These are phyloP conservation scores for Lucilia cuprina DNA, from an alignment of 1,140 invertebrate species.

Conservation along the genomic window DNA sequence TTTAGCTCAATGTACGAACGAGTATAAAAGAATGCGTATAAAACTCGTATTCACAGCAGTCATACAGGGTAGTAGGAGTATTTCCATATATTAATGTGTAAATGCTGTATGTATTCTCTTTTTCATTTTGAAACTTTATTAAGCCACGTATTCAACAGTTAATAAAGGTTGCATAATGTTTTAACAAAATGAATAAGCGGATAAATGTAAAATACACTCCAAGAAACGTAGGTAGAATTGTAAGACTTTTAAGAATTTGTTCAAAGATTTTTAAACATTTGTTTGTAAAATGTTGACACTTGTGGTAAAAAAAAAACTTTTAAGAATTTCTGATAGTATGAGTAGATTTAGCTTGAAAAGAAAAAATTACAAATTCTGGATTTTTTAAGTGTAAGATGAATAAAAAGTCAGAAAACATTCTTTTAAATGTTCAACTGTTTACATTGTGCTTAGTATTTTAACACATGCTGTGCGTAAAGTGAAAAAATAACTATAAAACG, in stretches of 20 bases:
- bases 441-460: not conserved
- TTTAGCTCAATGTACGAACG: not conserved
- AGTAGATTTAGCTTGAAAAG: too few relatives aligned
- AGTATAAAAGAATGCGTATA: too few relatives aligned
- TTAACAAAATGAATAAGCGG: not conserved
- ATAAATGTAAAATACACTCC: not conserved
- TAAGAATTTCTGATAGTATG: too few relatives aligned
- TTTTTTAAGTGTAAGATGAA: not conserved
- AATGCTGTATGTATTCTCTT: not conserved
- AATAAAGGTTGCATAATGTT: constrained; percentile 15
- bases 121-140: constrained; percentile 6
- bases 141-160: constrained; percentile 9
- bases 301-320: too few relatives aligned
- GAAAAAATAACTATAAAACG: constrained; percentile 3
- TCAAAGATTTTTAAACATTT: too few relatives aligned
- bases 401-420: not conserved
- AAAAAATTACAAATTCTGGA: too few relatives aligned
- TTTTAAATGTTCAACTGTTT: not conserved
- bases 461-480: not conserved
- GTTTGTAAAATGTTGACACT: too few relatives aligned
- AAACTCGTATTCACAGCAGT: too few relatives aligned
- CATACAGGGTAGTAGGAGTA: not conserved
- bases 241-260: too few relatives aligned
- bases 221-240: not conserved
- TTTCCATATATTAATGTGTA: not conserved